phyloP scores from a whole-genome alignment of 2,797 vertebrate genomes.

The Lophura swinhoii region DNA sequence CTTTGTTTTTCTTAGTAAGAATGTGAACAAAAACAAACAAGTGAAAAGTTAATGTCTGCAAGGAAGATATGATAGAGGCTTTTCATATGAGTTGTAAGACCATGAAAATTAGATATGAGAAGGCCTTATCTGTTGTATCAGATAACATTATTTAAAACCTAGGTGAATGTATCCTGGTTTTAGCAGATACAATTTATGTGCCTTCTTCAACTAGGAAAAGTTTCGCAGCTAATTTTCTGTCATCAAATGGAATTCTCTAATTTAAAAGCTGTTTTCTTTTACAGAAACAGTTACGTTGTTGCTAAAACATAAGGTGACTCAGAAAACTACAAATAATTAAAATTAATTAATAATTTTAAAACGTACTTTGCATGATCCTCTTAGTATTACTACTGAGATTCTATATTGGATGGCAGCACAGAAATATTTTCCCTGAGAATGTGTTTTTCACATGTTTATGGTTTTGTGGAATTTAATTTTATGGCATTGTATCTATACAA shows the following conservation, averaged over 20 bases:
- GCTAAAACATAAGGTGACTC: background rate
- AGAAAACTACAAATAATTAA: background rate
- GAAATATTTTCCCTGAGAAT: background rate
- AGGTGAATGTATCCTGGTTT: background rate
- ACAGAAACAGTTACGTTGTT: background rate
- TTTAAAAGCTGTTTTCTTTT: background rate
- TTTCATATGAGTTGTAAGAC: background rate
- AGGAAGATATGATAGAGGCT: background rate
- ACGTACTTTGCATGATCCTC: rapidly evolving
- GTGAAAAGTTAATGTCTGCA: background rate
- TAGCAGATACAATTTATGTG: background rate
- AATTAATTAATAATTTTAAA: background rate
- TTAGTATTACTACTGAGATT: background rate
- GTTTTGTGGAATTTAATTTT: background rate
- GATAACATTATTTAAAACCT: background rate
- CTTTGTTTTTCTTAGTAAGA: background rate
- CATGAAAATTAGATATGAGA: background rate
- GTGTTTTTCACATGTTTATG: background rate
- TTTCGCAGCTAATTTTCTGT: background rate
- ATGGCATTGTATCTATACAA: background rate
- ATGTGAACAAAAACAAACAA: background rate
- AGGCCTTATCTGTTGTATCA: background rate
- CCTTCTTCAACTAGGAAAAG: background rate
- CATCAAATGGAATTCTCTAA: background rate
- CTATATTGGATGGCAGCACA: background rate